Conservation (phyloP, 2,113 vertebrate genomes). For the Lathamus discolor region DNA sequence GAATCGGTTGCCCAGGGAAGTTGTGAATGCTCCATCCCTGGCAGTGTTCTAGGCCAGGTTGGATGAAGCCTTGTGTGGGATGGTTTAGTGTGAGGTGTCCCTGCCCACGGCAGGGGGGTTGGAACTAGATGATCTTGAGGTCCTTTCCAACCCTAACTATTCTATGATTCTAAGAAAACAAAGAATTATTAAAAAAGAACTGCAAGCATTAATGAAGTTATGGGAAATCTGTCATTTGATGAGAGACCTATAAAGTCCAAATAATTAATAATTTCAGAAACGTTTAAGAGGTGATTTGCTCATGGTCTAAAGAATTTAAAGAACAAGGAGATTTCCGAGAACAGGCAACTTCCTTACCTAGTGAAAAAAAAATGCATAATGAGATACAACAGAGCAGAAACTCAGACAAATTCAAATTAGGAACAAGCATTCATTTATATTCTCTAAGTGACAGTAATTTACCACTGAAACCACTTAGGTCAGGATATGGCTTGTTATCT, state of each 20-base stretch:
- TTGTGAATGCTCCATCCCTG: too few species aligned
- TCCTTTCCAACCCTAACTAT: too few species aligned
- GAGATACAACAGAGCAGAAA: not conserved
- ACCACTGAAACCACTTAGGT: not conserved
- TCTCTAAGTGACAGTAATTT: not conserved
- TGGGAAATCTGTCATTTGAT: not conserved
- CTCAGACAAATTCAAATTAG: not conserved
- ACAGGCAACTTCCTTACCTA: not conserved
- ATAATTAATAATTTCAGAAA: not conserved
- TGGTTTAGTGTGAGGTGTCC: too few species aligned
- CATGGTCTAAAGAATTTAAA: not conserved
- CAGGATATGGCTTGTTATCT: not conserved
- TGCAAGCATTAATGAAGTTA: not conserved
- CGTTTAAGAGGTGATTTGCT: not conserved
- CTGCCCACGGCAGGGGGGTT: too few species aligned
- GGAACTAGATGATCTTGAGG: too few species aligned
- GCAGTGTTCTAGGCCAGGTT: too few species aligned
- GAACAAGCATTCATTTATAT: not conserved
- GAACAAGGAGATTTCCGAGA: not conserved
- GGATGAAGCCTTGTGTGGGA: too few species aligned
- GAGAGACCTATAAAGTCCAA: not conserved
- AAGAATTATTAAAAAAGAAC: not conserved
- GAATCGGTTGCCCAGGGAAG: too few species aligned
- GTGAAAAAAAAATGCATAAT: not conserved
- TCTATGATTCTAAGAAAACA: too few species aligned